Conservation (phyloP, 2,797 vertebrate genomes). For the Acanthurus lineatus region DNA sequence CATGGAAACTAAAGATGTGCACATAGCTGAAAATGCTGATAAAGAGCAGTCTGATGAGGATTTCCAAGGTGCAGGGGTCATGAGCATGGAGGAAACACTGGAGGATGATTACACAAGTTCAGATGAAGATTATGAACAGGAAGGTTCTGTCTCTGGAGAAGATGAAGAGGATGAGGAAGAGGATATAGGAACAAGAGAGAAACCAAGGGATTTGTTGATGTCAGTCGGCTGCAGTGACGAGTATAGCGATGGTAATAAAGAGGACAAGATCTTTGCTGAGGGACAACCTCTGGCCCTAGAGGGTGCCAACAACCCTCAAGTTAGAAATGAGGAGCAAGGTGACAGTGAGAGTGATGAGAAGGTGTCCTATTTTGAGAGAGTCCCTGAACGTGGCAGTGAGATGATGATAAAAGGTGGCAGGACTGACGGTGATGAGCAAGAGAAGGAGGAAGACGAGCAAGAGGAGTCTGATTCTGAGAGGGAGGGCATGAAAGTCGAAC, state of each 20-base stretch:
- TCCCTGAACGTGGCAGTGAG: slow-evolving; percentile 49
- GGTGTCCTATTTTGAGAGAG: slow-evolving; percentile 60
- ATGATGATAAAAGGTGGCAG: slow-evolving; percentile 45
- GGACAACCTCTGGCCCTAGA: slow-evolving; percentile 56
- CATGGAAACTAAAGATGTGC: slow-evolving; percentile 31
- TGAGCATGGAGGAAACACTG: background rate
- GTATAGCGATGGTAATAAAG: slow-evolving; percentile 43
- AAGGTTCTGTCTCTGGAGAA: slow-evolving; percentile 37
- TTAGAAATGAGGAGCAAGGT: slow-evolving; percentile 64
- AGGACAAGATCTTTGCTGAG: slow-evolving; percentile 62
- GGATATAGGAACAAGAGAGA: slow-evolving; percentile 26
- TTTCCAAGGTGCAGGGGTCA: slow-evolving; percentile 6
- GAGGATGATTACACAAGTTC: slow-evolving; percentile 64
- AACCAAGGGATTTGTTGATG: slow-evolving; percentile 44
- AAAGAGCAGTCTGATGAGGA: slow-evolving; percentile 24
- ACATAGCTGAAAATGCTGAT: slow-evolving; percentile 25
- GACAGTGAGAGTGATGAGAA: slow-evolving; percentile 59
- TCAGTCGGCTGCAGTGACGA: slow-evolving; percentile 8
- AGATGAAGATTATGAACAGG: slow-evolving; percentile 53
- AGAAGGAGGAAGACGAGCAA: slow-evolving; percentile 27
- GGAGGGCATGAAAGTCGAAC: slow-evolving; percentile 38
- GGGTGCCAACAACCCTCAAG: slow-evolving; percentile 52
- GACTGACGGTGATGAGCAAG: slow-evolving; percentile 42
- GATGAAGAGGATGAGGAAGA: slow-evolving; percentile 47
- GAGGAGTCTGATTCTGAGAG: slow-evolving; percentile 37